Evolutionary conservation across 2,797 vertebrate species (phyloP), one percentile per base, ranked within the genome.

Genomic region (Crocidura indochinensis): DNA sequence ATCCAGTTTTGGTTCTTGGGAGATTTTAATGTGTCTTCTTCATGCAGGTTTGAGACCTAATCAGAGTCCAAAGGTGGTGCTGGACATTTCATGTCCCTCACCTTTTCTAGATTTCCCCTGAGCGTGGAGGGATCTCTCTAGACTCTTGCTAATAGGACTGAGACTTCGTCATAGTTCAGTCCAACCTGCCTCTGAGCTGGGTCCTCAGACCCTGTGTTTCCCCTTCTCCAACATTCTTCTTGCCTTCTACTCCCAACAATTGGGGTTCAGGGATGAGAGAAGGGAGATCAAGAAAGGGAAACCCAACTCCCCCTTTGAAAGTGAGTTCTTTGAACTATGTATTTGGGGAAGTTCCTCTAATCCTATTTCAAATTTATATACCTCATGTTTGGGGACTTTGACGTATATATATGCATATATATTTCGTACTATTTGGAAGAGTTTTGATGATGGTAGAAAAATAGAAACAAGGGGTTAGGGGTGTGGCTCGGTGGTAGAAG

Each of bases 331-430:
- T 97, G 96, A 98, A 97, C 96, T 97, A 27, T 95, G 88, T 1
- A 91, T 97, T 95, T 95, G 94, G 97, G 96, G 51, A 14, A 76
- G 51, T 97, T 97, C 96, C 96, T 91, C 4, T 26, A 84, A 93
- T 94, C 81, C 62, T 74, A 90, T 93, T 96, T 97, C 92, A 88
- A 92, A 97, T 97, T 97, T 97, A 96, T 97, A 97, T 98, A 97
- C 97, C 97, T 98, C 97, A 78, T 92, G 91, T 97, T 96, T 96
- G 91, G 96, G 97, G 96, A 95, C 85, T 95, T 96, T 96, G 94
- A 96, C 69, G 1, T 97, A 94, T 96, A 91, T 93, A 78, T 91
- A 77, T 92, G 11, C n/a, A 95, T 96, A 84, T 97, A 94, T 94
- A 91, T 92, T 94, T 94, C 90, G 89, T 94, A 49, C 0, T 89